Conservation (phyloP, 2,888 invertebrate species). For the Eupithecia subfuscata region DNA sequence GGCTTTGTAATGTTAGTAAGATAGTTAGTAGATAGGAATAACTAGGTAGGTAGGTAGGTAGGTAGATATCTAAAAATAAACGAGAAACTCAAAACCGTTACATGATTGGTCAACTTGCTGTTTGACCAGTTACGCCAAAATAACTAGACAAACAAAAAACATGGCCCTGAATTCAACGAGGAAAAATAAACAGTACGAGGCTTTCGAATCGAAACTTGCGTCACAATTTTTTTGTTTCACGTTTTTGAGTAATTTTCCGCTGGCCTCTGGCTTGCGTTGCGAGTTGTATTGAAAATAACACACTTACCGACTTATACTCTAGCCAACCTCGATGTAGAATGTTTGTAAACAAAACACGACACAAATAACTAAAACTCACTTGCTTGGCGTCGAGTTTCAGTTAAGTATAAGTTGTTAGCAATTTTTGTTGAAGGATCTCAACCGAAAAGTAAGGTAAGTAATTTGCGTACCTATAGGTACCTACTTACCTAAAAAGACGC, state of each 20-base stretch:
- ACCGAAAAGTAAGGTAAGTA: too few species aligned
- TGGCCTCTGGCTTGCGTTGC: not conserved
- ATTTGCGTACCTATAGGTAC: too few species aligned
- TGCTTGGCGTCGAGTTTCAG: too few species aligned
- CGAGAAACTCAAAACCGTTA: constrained; percentile 21
- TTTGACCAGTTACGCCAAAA: constrained; percentile 30
- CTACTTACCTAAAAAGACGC: too few species aligned
- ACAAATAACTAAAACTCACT: too few species aligned
- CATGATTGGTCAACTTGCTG: constrained; percentile 13
- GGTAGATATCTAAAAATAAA: constrained; percentile 4
- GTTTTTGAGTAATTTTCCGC: not conserved
- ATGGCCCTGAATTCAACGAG: constrained; percentile 36
- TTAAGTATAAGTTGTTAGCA: too few species aligned
- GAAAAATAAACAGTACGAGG: constrained; percentile 21
- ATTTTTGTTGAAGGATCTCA: too few species aligned
- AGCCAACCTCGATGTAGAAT: too few species aligned
- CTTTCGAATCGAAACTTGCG: constrained; percentile 54
- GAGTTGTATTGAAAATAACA: not conserved
- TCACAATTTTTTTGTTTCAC: constrained; percentile 16
- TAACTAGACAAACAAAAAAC: constrained; percentile 39
- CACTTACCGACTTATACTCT: not conserved
- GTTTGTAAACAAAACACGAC: too few species aligned
- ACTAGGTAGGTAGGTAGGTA: too few species aligned
- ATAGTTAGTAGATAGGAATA: too few species aligned
- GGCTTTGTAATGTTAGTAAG: too few species aligned